Conservation (phyloP, 2,797 vertebrate genomes). For the Urocyon cinereoargenteus region DNA sequence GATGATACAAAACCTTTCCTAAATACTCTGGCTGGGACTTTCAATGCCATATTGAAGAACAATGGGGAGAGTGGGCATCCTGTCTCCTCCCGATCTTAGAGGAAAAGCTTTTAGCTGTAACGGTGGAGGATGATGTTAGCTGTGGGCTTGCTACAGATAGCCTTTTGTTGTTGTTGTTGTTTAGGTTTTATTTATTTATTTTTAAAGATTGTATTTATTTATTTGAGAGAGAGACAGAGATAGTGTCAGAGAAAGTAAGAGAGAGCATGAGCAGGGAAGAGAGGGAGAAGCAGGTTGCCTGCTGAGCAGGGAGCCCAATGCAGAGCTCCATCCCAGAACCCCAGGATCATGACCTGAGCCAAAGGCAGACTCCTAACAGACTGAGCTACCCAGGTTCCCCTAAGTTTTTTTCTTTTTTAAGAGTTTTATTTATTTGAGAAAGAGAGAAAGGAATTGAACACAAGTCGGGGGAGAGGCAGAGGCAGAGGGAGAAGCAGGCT, state of each 20-base stretch:
- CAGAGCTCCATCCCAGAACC: too few relatives aligned
- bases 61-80: background rate
- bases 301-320: too few relatives aligned
- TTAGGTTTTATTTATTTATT: background rate
- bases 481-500: background rate
- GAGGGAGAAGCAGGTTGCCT: too few relatives aligned
- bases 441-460: background rate
- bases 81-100: background rate
- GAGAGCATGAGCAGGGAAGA: too few relatives aligned
- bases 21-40: background rate
- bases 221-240: background rate
- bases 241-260: too few relatives aligned
- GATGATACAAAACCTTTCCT: background rate
- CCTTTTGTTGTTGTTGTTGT: background rate
- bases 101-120: background rate
- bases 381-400: too few relatives aligned
- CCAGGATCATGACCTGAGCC: too few relatives aligned
- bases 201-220: background rate
- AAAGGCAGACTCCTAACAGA: too few relatives aligned
- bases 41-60: background rate
- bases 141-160: background rate
- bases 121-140: background rate
- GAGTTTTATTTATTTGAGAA: background rate
- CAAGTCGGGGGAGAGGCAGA: background rate
- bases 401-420: too few relatives aligned